Evolutionary conservation across 2,888 invertebrate species (phyloP), one percentile per base, ranked within the genome.

Genomic region (Drosophila macrospina): DNA sequence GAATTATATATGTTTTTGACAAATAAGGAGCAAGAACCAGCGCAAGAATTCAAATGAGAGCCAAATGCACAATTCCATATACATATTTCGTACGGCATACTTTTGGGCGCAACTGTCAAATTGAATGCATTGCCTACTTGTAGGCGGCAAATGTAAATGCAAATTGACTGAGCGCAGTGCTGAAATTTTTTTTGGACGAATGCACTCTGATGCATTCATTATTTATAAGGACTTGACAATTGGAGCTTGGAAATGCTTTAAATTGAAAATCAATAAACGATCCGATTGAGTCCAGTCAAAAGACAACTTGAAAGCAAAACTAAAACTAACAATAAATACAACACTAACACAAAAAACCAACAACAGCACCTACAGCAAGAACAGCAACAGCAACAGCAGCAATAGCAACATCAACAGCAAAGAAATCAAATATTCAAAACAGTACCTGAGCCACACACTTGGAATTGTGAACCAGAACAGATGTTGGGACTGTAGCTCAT

Each of bases 381-480:
- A 24, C 15, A 42, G 13, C 4, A 42, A 5, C n/a, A 47, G 10
- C 6, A 39, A 20, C 0, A 28, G 48, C 3, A 63, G 36, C 20
- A 48, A 42, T 30, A 42, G 11, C 13, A 20, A 52, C n/a, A 32
- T 26, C 24, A 28, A 16, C 15, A 39, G 24, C 5, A 39, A 47
- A 10, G 2, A 15, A 69, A 65, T 81, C 36, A 80, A 81, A 77
- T 83, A 81, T 82, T 87, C 61, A 87, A 78, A 72, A 72, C 55
- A 52, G 67, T 63, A 69, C 30, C 63, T 51, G 16, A 36, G 16
- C 15, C 11, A 36, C 20, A 24, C 26, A 70, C 30, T 44, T 69
- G 56, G 66, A 72, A 69, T 65, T 86, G 81, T 62, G 82, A 85
- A 76, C 80, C 32, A 5, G 13, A 74, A 62, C 78, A 82, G 69